Conservation (phyloP, 2,888 invertebrate species). For the Alloscopus bannaensis region DNA sequence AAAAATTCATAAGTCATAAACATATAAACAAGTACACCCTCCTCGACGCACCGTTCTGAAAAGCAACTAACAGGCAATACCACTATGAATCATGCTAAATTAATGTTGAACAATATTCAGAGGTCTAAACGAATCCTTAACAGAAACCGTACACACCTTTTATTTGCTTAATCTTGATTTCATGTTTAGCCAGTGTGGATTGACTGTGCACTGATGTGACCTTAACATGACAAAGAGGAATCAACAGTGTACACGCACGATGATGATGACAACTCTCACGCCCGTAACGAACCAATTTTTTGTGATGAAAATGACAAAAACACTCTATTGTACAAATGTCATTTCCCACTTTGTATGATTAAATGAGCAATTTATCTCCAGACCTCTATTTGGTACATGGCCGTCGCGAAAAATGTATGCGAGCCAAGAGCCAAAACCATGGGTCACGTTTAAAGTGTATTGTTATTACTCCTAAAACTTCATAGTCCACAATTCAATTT, state of each 20-base stretch:
- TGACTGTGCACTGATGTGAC: conserved; percentile 17
- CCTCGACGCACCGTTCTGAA: neutral
- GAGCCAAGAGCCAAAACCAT: no score
- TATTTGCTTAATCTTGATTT: neutral
- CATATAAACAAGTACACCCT: neutral
- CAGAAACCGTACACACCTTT: neutral
- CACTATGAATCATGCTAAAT: conserved; percentile 10
- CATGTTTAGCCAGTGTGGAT: neutral
- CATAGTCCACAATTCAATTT: neutral
- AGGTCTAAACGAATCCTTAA: conserved; percentile 15
- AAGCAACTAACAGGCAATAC: no score
- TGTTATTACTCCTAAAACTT: neutral
- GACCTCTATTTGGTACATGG: no score
- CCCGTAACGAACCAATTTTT: conserved; percentile 35
- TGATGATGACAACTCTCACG: neutral
- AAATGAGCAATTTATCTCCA: conserved; percentile 4
- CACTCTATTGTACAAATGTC: neutral
- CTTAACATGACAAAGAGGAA: conserved; percentile 33
- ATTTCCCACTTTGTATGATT: conserved; percentile 23
- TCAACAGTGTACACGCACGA: conserved; percentile 5
- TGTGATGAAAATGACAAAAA: neutral
- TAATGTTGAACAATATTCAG: neutral
- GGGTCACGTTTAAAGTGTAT: conserved; percentile 1
- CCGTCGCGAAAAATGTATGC: no score
- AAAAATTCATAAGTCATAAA: neutral